Evolutionary conservation across 1,140 invertebrate genomes (phyloP).

Genomic region (Papilio polytes): DNA sequence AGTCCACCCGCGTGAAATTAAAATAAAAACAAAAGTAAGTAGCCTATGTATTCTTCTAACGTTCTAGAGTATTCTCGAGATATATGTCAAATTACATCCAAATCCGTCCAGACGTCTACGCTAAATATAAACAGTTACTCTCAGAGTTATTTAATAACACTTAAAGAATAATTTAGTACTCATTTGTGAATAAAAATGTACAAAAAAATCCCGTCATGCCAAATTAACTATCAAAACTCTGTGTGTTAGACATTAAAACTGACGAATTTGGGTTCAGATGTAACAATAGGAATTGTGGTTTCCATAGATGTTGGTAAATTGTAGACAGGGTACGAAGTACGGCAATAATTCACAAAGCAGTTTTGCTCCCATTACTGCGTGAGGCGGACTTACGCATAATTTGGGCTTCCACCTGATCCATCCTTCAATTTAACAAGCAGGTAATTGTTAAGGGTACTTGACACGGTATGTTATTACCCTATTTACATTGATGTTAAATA

Average conservation of each 20-base stretch:
- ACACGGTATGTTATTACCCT: not conserved
- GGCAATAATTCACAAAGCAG: constrained; percentile 17
- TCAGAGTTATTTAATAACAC: no score
- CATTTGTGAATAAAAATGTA: no score
- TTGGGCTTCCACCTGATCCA: constrained; percentile 5
- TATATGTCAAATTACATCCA: no score
- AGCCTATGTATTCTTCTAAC: no score
- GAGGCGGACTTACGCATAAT: constrained; percentile 1
- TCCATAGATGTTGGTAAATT: not conserved
- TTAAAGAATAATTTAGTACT: no score
- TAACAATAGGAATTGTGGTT: not conserved
- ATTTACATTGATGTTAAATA: not conserved
- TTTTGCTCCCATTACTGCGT: constrained; percentile 11
- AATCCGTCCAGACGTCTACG: no score
- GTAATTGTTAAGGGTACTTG: constrained; percentile 3
- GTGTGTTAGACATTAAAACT: not conserved
- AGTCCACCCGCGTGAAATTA: not conserved
- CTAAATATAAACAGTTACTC: no score
- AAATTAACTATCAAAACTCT: no score
- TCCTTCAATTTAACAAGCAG: constrained; percentile 12
- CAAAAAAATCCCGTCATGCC: no score
- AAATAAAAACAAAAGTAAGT: not conserved
- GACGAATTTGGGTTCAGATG: not conserved
- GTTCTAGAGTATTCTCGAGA: no score
- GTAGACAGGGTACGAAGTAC: not conserved